Percentiles rank a stretch among this genome's conserved stretches.
phyloP scores from a whole-genome alignment of 2,797 vertebrate genomes.

The Pelobates cultripes region DNA sequence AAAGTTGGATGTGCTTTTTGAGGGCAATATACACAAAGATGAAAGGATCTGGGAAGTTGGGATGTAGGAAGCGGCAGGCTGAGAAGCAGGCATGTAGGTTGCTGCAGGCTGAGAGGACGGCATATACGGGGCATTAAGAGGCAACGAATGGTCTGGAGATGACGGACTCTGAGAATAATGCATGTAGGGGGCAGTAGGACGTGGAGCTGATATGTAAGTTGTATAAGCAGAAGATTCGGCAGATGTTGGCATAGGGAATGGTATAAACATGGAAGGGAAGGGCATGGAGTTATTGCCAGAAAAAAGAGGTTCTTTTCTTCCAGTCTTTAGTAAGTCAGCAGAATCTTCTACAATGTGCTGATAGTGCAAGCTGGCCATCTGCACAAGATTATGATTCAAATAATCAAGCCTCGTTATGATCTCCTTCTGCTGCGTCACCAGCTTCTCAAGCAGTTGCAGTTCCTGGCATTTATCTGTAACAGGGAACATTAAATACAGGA shows the following conservation, averaged over 20 bases:
- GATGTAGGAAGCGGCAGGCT: background rate
- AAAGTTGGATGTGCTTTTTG: background rate
- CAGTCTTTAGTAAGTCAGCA: background rate
- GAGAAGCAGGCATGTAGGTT: background rate
- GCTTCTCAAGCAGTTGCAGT: constrained; percentile 9
- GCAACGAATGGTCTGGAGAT: background rate
- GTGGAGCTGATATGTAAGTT: background rate
- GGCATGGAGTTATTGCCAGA: background rate
- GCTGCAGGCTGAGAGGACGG: background rate
- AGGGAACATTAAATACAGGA: background rate
- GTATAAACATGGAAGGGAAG: constrained; percentile 9
- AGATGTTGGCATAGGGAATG: background rate
- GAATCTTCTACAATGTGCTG: background rate
- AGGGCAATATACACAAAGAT: background rate
- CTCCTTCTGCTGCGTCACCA: constrained; percentile 22
- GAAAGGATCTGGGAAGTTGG: background rate
- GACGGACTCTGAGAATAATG: background rate
- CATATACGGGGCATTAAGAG: background rate
- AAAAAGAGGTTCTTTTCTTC: background rate
- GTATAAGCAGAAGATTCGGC: background rate
- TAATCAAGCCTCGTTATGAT: constrained; percentile 11
- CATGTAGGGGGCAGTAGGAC: background rate
- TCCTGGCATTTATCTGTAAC: constrained; percentile 16
- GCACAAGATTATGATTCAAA: constrained; percentile 17
- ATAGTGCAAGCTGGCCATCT: constrained; percentile 16